phyloP scores from a whole-genome alignment of 1,140 invertebrate species.

The Tetranychus urticae region DNA sequence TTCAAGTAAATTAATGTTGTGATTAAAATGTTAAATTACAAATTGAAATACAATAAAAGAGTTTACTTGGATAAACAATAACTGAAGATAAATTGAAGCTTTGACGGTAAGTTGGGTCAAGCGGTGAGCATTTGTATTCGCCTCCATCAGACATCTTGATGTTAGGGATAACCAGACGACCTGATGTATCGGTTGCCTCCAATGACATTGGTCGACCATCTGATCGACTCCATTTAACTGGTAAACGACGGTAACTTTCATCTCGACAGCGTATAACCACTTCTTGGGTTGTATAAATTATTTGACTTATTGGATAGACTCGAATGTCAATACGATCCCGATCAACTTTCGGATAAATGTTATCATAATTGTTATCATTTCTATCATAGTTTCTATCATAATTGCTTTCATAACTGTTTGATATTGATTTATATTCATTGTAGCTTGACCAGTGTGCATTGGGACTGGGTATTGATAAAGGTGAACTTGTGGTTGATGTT shows the following conservation, averaged over 20 bases:
- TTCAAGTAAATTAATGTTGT: neutral
- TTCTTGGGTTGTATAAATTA: conserved; percentile 26
- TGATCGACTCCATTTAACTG: conserved; percentile 46
- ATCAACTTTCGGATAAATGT: too few relatives aligned
- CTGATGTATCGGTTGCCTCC: conserved; percentile 38
- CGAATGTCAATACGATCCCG: neutral
- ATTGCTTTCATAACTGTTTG: too few relatives aligned
- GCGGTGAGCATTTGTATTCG: conserved; percentile 54
- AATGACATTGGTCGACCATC: conserved; percentile 40
- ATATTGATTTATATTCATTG: too few relatives aligned
- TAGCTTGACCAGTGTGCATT: too few relatives aligned
- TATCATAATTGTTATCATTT: too few relatives aligned
- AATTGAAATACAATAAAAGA: neutral
- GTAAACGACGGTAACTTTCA: conserved; percentile 45
- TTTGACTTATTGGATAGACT: neutral
- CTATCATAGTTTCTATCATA: too few relatives aligned
- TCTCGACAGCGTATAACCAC: conserved; percentile 77
- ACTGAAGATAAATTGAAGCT: neutral
- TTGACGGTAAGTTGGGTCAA: conserved; percentile 24
- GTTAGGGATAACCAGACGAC: conserved; percentile 58
- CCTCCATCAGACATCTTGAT: conserved; percentile 50
- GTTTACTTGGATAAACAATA: neutral
- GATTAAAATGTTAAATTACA: too few relatives aligned
- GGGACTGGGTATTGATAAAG: too few relatives aligned
- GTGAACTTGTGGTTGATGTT: too few relatives aligned